These are phyloP conservation scores for Mesoligia furuncula DNA, from an alignment of 2,888 invertebrate genomes.

Conservation along the genomic window DNA sequence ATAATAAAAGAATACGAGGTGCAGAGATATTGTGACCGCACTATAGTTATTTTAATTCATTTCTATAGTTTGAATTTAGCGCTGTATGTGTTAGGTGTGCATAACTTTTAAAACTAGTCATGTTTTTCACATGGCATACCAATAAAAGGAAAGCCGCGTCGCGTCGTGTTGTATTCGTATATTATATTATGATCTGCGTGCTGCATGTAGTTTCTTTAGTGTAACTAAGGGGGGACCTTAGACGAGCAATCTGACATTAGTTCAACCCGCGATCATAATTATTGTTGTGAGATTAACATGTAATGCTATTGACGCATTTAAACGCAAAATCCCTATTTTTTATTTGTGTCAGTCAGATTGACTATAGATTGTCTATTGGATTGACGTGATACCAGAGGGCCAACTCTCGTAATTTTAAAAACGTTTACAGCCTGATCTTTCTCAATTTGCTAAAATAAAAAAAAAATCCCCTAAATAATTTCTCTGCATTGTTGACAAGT, in stretches of 20 bases:
- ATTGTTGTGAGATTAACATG: neutral
- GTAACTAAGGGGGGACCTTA: neutral
- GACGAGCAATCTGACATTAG: neutral
- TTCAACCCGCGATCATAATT: neutral
- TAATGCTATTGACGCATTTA: neutral
- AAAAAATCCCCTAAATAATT: too few relatives aligned
- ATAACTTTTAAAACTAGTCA: neutral
- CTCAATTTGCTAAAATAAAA: too few relatives aligned
- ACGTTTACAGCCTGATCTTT: too few relatives aligned
- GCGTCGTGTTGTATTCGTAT: neutral
- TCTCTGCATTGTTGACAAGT: too few relatives aligned
- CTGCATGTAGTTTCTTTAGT: neutral
- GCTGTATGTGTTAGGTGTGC: neutral
- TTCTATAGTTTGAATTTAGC: neutral
- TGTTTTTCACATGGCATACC: neutral
- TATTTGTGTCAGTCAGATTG: neutral
- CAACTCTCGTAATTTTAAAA: too few relatives aligned
- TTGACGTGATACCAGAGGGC: neutral
- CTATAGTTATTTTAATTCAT: neutral
- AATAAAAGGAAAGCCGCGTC: neutral
- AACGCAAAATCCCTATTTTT: too few relatives aligned
- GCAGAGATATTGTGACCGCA: too few relatives aligned
- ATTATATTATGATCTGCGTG: too few relatives aligned
- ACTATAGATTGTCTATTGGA: neutral
- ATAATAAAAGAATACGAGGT: too few relatives aligned